Base-by-base conservation (phyloP, 2,888 invertebrate genomes). In the Dynastes maya region DNA sequence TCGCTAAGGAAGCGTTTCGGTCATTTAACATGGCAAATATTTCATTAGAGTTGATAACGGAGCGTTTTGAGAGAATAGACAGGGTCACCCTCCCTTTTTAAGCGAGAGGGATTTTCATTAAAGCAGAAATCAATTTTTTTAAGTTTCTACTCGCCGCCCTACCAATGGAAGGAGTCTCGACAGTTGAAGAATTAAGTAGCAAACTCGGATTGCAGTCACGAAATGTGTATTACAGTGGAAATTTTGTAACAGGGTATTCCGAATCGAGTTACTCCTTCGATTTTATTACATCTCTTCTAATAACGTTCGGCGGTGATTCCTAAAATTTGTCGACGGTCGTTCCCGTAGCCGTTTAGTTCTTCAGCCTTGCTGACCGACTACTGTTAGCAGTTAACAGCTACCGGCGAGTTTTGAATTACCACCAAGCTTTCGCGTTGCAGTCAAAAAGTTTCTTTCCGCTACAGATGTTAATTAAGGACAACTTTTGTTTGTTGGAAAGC, bases 401-500 rank as follows among this genome's bases (percentile, higher is more conserved):
- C 27, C 51, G 68, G 27, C 27, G 51, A 68, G 51, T 68, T 51
- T 68, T 68, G 68, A 51, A 68, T 51, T 68, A 29, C 68, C 27
- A 51, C 3, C 5, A 22, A n/a, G 32, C 49, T 51, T 68, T 68
- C 13, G 68, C 68, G 11, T 16, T 51, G 27, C 51, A 51, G 51
- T 68, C 51, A 29, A 22, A 68, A 49, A 68, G 29, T 49, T 68
- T 68, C 11, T 51, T 27, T 22, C 51, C 68, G 49, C 55, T n/a
- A 13, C 63, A 22, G 72, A 40, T 45, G 49, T 74, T 74, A 74
- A 74, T 74, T 74, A 63, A 74, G 72, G 61, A 45, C 45, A 74
- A 74, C 72, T 22, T 16, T 74, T 74, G 61, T 74, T 74, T 74
- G 63, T 61, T 74, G 58, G 63, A 16, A 13, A 74, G 72, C 72